Evolutionary conservation across 1,140 invertebrate genomes (phyloP).

Genomic region (Macrostomum lignano): DNA sequence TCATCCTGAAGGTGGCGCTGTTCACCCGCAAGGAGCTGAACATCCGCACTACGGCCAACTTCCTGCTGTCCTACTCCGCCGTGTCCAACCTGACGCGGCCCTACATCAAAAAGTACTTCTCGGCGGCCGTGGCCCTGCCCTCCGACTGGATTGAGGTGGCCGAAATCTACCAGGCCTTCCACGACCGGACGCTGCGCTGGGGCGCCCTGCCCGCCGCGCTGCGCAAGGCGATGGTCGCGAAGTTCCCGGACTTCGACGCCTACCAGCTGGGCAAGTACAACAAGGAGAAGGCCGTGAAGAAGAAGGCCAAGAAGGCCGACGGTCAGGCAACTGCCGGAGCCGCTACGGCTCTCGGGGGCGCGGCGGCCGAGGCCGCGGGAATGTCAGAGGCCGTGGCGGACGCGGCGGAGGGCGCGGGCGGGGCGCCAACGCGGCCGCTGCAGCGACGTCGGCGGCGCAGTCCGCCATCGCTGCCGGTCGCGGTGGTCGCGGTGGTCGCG

Average conservation of each 20-base stretch:
- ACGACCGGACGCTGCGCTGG: constrained; percentile 14
- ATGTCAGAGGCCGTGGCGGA: no score
- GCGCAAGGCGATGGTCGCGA: constrained; percentile 22
- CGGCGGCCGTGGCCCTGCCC: constrained; percentile 19
- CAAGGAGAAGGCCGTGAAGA: constrained; percentile 19
- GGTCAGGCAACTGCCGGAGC: constrained; percentile 8
- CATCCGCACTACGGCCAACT: constrained; percentile 30
- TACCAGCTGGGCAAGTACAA: constrained; percentile 30
- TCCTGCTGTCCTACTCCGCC: constrained; percentile 25
- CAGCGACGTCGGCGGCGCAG: no score
- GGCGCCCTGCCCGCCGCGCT: constrained; percentile 23
- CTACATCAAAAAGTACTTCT: constrained; percentile 26
- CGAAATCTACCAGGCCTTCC: constrained; percentile 23
- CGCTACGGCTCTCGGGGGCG: constrained; percentile 2
- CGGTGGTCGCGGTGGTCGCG: no score
- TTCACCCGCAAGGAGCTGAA: constrained; percentile 27
- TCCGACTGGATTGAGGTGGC: constrained; percentile 32
- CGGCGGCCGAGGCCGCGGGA: no score
- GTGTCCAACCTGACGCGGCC: constrained; percentile 15
- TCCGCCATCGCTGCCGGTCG: no score
- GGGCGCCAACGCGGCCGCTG: no score
- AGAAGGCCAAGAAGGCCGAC: no score
- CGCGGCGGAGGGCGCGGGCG: no score
- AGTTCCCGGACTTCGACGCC: constrained; percentile 29
- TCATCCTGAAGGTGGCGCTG: constrained; percentile 28